phyloP scores from a whole-genome alignment of 1,140 invertebrate species.

The Drosophila watanabei region DNA sequence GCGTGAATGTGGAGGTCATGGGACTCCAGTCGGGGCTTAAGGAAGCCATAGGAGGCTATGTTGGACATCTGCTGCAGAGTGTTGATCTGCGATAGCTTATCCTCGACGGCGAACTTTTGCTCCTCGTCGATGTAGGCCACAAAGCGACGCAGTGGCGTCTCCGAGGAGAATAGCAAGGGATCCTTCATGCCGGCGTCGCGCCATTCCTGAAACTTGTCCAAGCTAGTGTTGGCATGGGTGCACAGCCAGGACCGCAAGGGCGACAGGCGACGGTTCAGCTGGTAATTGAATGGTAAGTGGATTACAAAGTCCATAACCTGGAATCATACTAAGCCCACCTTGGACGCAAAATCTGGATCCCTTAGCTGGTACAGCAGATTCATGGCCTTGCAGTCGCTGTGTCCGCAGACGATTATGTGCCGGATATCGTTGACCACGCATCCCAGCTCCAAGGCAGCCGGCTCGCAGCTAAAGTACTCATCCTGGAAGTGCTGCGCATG shows the following conservation, averaged over 20 bases:
- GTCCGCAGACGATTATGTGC: conserved; percentile 98
- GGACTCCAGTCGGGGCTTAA: conserved; percentile 92
- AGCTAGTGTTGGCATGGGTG: conserved; percentile 92
- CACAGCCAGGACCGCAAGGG: conserved; percentile 96
- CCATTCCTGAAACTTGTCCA: conserved; percentile 93
- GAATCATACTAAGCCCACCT: conserved; percentile 85
- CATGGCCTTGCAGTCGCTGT: conserved; percentile 99
- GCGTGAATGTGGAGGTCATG: conserved; percentile 96
- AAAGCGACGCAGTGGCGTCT: conserved; percentile 94
- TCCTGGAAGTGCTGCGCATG: conserved; percentile 95
- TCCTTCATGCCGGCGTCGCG: conserved; percentile 87
- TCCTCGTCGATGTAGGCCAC: conserved; percentile 98
- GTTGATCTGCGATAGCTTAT: conserved; percentile 98
- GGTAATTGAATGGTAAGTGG: conserved; percentile 5
- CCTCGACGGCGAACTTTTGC: conserved; percentile 94
- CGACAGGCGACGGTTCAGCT: conserved; percentile 93
- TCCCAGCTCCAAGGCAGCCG: conserved; percentile 96
- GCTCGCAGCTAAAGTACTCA: conserved; percentile 96
- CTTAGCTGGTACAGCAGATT: conserved; percentile 95
- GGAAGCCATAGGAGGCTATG: conserved; percentile 96
- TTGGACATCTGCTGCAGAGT: conserved; percentile 97
- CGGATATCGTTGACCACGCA: conserved; percentile 97
- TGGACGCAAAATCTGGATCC: conserved; percentile 91
- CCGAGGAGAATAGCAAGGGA: conserved; percentile 94
- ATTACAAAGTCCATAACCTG: neutral